Conservation (phyloP, 2,797 vertebrate species). For the Chloroceryle amazona region DNA sequence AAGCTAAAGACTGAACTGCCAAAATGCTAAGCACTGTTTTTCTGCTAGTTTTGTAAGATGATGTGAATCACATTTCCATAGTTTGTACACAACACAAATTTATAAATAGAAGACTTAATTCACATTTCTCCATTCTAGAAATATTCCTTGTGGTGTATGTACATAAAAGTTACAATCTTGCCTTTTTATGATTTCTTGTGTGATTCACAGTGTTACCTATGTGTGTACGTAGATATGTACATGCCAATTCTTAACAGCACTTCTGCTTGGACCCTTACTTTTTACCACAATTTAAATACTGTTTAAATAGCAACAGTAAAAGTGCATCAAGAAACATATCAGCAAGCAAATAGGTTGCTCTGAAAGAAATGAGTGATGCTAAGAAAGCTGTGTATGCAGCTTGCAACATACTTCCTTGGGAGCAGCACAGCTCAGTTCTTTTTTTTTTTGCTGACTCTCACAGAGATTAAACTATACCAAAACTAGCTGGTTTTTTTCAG, state of each 20-base stretch:
- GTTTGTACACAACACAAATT: background rate
- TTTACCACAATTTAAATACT: background rate
- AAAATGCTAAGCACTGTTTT: background rate
- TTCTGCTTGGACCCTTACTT: background rate
- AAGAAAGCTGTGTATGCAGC: background rate
- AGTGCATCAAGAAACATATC: background rate
- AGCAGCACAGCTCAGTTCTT: background rate
- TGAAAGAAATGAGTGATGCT: background rate
- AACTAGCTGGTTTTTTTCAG: background rate
- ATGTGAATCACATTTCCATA: background rate
- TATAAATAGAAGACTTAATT: background rate
- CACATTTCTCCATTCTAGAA: background rate
- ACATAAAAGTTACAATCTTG: background rate
- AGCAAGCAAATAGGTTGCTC: background rate
- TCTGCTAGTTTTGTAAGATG: background rate
- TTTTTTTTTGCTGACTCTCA: background rate
- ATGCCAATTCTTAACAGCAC: background rate
- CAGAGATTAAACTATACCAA: background rate
- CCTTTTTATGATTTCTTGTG: background rate
- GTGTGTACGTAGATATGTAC: fast-evolving
- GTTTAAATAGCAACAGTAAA: background rate
- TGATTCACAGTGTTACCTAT: background rate
- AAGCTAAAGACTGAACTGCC: background rate
- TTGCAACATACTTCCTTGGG: background rate
- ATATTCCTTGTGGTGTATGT: background rate